A percentile compares a stretch with the other conserved stretches of the same genome.
Evolutionary conservation across 2,797 vertebrate species (phyloP).

Genomic region (Sebastes kiyomatsui): DNA sequence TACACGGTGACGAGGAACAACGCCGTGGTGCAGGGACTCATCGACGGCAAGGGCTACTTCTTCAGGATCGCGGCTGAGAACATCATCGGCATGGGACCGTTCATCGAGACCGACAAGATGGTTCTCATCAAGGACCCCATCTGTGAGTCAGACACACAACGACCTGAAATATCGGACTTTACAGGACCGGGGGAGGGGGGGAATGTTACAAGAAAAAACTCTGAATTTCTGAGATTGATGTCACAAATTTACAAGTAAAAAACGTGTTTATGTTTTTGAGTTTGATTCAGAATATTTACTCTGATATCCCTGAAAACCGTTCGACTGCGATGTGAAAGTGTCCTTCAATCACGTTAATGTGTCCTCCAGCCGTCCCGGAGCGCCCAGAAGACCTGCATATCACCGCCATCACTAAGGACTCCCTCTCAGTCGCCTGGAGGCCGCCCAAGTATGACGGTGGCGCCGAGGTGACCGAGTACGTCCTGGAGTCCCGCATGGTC

Average conservation of each 20-base stretch:
- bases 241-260: too few species aligned
- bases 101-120: constrained; percentile 88
- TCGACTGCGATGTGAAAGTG: neutral
- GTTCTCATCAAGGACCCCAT: constrained; percentile 93
- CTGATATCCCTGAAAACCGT: too few species aligned
- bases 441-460: constrained; percentile 97
- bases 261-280: too few species aligned
- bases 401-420: constrained; percentile 91
- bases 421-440: constrained; percentile 92
- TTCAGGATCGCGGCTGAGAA: constrained; percentile 99
- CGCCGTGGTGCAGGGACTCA: constrained; percentile 93
- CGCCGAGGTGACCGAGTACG: constrained; percentile 90
- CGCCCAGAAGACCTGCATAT: constrained; percentile 95
- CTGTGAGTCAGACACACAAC: constrained; percentile 82
- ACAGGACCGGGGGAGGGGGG: neutral
- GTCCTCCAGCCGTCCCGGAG: constrained; percentile 89
- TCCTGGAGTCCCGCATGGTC: constrained; percentile 93
- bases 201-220: too few species aligned
- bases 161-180: neutral
- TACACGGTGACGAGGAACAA: constrained; percentile 96
- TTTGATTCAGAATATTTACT: too few species aligned
- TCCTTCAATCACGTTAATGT: neutral
- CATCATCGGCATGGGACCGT: constrained; percentile 97
- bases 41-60: constrained; percentile 93
- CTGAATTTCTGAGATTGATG: too few species aligned